A percentile compares a stretch with the other conserved stretches of the same genome.
These are phyloP conservation scores for Sipunculus nudus DNA, from an alignment of 2,888 invertebrate genomes.

Conservation along the genomic window DNA sequence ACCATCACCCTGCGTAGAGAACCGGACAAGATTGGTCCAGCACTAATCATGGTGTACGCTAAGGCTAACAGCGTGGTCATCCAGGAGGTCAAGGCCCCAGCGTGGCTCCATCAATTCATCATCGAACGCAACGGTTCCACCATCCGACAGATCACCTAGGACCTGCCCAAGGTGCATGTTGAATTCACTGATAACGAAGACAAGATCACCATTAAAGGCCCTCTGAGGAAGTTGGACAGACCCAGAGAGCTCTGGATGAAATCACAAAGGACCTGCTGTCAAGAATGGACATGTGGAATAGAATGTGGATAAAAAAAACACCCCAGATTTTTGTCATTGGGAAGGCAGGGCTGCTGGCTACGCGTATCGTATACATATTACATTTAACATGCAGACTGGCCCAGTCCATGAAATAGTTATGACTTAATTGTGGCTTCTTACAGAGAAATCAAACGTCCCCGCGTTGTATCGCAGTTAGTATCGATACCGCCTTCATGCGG, in stretches of 20 bases:
- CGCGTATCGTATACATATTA: too few relatives aligned
- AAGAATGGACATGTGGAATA: too few relatives aligned
- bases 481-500: too few relatives aligned
- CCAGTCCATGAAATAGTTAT: too few relatives aligned
- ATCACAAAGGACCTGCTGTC: constrained; percentile 81
- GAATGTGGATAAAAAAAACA: too few relatives aligned
- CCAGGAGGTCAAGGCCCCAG: constrained; percentile 86
- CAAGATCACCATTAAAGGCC: constrained; percentile 96
- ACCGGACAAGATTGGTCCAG: constrained; percentile 89
- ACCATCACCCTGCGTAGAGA: constrained; percentile 91
- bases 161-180: constrained; percentile 82
- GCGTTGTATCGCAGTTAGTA: too few relatives aligned
- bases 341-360: too few relatives aligned
- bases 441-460: too few relatives aligned
- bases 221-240: constrained; percentile 87
- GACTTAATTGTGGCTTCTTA: too few relatives aligned
- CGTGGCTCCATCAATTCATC: constrained; percentile 97
- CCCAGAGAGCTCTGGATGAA: constrained; percentile 80
- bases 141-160: constrained; percentile 88
- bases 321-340: too few relatives aligned
- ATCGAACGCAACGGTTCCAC: constrained; percentile 95
- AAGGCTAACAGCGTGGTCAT: constrained; percentile 95
- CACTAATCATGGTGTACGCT: constrained; percentile 72
- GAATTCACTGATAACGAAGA: constrained; percentile 92
- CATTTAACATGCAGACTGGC: too few relatives aligned